Conservation (phyloP, 2,888 invertebrate genomes). For the Drosophila trichaetosa region DNA sequence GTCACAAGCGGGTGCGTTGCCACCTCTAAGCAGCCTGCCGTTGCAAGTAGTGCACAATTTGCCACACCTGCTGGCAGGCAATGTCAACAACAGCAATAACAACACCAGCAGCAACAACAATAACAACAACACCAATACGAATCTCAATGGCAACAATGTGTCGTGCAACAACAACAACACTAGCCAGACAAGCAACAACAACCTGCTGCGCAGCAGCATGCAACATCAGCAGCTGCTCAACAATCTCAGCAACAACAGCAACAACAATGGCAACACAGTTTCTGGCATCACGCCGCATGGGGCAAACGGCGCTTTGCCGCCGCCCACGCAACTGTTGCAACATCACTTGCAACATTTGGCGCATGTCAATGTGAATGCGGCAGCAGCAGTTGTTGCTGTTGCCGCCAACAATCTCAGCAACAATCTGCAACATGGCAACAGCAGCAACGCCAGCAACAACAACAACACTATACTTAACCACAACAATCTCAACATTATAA, state of each 20-base stretch:
- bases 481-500: constrained; percentile 74
- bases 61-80: constrained; percentile 81
- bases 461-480: constrained; percentile 71
- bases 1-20: constrained; percentile 79
- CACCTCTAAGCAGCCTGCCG: constrained; percentile 83
- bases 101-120: constrained; percentile 22
- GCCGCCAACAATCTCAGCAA: constrained; percentile 75
- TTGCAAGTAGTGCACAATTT: constrained; percentile 84
- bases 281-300: constrained; percentile 49
- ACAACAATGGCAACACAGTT: constrained; percentile 56
- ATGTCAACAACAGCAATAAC: constrained; percentile 38
- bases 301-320: constrained; percentile 73
- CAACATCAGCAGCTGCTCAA: constrained; percentile 71
- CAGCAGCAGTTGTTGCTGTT: constrained; percentile 77
- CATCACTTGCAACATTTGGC: constrained; percentile 85
- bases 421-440: constrained; percentile 52
- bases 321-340: constrained; percentile 84
- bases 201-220: constrained; percentile 76
- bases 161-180: constrained; percentile 42
- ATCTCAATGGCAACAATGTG: constrained; percentile 53
- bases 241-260: constrained; percentile 69
- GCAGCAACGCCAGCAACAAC: constrained; percentile 45
- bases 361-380: constrained; percentile 82
- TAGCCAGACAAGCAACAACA: constrained; percentile 48
- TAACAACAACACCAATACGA: constrained; percentile 34